These are phyloP conservation scores for Orthosia gracilis DNA, from an alignment of 2,888 invertebrate genomes.

Conservation along the genomic window DNA sequence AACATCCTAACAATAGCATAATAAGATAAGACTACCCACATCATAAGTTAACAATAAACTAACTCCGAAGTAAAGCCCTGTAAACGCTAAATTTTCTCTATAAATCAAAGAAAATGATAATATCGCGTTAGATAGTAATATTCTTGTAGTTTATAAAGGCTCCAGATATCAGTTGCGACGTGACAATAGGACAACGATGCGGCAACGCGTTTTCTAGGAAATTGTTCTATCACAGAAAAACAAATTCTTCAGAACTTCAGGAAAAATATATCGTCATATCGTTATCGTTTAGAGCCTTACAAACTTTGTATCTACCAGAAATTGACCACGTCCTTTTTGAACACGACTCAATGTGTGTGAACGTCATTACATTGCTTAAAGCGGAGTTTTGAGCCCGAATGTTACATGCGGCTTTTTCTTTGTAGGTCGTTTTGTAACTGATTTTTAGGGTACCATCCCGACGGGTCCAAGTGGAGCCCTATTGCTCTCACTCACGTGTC, in stretches of 20 bases:
- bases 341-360: not conserved
- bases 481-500: too few relatives aligned
- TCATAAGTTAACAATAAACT: conserved; percentile 37
- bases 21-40: conserved; percentile 46
- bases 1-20: conserved; percentile 30
- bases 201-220: not conserved
- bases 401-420: conserved; percentile 7
- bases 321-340: conserved; percentile 20
- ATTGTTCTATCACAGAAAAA: too few relatives aligned
- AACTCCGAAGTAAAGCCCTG: conserved; percentile 6
- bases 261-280: not conserved
- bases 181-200: not conserved
- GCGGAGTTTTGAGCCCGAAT: not conserved
- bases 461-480: too few relatives aligned
- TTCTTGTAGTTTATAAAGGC: conserved; percentile 10
- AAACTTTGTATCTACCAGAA: not conserved
- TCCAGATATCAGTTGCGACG: not conserved
- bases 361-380: not conserved
- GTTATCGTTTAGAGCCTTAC: not conserved
- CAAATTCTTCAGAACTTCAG: too few relatives aligned
- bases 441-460: not conserved
- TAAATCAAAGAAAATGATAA: conserved; percentile 43
- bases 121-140: conserved; percentile 1
- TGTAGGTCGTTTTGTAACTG: not conserved
- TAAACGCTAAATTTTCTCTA: conserved; percentile 16